Evolutionary conservation across 2,113 vertebrate genomes (phyloP).

Genomic region (Tragelaphus strepsiceros): DNA sequence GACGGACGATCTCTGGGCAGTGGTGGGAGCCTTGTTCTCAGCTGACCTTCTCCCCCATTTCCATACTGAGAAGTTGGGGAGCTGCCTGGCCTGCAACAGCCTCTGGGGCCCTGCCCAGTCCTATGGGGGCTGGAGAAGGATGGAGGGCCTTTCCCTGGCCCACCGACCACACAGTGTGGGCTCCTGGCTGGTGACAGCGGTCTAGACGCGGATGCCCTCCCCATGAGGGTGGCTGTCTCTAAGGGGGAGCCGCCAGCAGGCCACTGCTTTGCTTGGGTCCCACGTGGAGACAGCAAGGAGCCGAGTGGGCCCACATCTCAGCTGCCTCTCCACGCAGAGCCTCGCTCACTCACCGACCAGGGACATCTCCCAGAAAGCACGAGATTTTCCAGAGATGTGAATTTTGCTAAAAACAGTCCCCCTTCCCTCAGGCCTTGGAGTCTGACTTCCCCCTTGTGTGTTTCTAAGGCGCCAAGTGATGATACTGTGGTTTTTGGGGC

Average conservation of each 20-base stretch:
- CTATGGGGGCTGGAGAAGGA: background rate
- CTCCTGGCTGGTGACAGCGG: fast-evolving
- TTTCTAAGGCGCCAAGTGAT: fast-evolving
- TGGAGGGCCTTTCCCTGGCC: fast-evolving
- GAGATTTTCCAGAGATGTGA: background rate
- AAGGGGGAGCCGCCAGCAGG: background rate
- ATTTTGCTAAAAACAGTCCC: background rate
- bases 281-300: fast-evolving
- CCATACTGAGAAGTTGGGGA: background rate
- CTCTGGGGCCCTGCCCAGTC: background rate
- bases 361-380: background rate
- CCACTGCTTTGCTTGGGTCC: fast-evolving
- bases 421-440: background rate
- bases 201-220: fast-evolving
- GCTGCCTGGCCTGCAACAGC: fast-evolving
- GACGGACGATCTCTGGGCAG: fast-evolving
- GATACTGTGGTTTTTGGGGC: background rate
- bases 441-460: fast-evolving
- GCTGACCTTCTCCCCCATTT: fast-evolving
- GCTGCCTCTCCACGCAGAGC: fast-evolving
- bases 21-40: fast-evolving
- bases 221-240: fast-evolving
- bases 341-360: fast-evolving
- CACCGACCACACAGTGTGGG: fast-evolving
- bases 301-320: fast-evolving